Conservation (phyloP, 2,888 invertebrate genomes). For the Polydesmus complanatus region DNA sequence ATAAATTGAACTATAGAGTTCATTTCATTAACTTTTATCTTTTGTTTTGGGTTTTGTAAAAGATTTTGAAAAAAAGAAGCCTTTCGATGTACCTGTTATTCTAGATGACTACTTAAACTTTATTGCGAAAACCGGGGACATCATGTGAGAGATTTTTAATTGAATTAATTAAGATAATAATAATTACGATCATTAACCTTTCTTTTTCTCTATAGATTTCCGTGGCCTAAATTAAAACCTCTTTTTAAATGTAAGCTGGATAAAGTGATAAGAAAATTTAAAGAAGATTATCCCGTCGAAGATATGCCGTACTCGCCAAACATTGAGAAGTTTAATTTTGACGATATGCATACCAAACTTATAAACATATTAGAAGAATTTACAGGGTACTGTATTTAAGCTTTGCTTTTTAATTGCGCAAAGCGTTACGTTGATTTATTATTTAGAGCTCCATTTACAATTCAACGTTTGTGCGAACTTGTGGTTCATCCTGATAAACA, state of each 20-base stretch:
- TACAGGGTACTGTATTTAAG: constrained; percentile 26
- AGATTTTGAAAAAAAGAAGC: constrained; percentile 45
- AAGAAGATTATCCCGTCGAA: constrained; percentile 54
- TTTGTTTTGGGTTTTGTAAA: too few relatives aligned
- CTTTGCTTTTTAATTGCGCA: constrained; percentile 18
- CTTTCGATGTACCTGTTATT: constrained; percentile 70
- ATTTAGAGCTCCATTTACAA: constrained; percentile 81
- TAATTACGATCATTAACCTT: constrained; percentile 3
- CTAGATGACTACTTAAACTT: constrained; percentile 76
- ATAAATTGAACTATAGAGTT: too few relatives aligned
- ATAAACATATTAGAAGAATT: constrained; percentile 29
- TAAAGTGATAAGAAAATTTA: constrained; percentile 73
- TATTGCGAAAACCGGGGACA: constrained; percentile 88
- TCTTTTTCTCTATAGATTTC: constrained; percentile 41
- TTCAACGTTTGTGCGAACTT: constrained; percentile 89
- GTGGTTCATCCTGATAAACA: constrained; percentile 80
- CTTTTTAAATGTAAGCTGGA: constrained; percentile 76
- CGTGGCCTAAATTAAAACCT: constrained; percentile 75
- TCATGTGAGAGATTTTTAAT: constrained; percentile 40
- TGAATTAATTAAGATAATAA: constrained; percentile 2
- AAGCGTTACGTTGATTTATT: constrained; percentile 38
- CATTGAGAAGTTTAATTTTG: constrained; percentile 79
- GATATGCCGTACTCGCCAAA: constrained; percentile 69
- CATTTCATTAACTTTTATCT: too few relatives aligned
- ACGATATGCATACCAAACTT: constrained; percentile 50